phyloP scores from a whole-genome alignment of 2,797 vertebrate genomes.

The Limnodromus scolopaceus region DNA sequence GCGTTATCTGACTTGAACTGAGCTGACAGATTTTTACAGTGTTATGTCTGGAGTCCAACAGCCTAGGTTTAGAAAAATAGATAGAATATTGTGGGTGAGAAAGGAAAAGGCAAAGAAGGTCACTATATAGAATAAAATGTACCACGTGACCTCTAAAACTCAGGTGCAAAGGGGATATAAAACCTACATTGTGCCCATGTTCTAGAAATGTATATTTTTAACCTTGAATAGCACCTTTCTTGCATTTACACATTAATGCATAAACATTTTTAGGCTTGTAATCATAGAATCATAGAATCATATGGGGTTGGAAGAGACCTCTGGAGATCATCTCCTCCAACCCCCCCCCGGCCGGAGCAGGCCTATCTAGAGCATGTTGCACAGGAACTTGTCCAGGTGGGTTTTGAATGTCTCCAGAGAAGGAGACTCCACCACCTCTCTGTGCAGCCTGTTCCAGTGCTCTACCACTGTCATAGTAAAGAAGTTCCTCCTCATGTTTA shows the following conservation, averaged over 20 bases:
- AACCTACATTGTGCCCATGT: not conserved
- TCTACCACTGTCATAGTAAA: too few species aligned
- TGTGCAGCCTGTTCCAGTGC: too few species aligned
- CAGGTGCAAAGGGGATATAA: not conserved
- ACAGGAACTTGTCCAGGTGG: too few species aligned
- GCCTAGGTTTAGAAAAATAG: not conserved
- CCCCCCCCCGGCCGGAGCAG: too few species aligned
- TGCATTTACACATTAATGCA: not conserved
- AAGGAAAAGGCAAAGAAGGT: not conserved
- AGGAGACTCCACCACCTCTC: too few species aligned
- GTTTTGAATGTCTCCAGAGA: too few species aligned
- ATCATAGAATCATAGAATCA: too few species aligned
- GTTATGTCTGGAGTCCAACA: conserved; percentile 24
- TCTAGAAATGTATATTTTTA: not conserved
- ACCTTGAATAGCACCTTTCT: not conserved
- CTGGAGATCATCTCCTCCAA: too few species aligned
- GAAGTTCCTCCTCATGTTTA: too few species aligned
- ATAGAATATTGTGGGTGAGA: not conserved
- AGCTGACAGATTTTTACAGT: conserved; percentile 42
- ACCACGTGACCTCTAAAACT: not conserved
- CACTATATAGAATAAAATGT: not conserved
- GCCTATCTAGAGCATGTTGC: too few species aligned
- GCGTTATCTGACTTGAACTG: conserved; percentile 51
- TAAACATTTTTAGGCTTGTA: not conserved
- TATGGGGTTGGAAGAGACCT: too few species aligned